A percentile compares a stretch with the other conserved stretches of the same genome.
phyloP scores from a whole-genome alignment of 92 coral and sea anemone species.

The Porites lobata region DNA sequence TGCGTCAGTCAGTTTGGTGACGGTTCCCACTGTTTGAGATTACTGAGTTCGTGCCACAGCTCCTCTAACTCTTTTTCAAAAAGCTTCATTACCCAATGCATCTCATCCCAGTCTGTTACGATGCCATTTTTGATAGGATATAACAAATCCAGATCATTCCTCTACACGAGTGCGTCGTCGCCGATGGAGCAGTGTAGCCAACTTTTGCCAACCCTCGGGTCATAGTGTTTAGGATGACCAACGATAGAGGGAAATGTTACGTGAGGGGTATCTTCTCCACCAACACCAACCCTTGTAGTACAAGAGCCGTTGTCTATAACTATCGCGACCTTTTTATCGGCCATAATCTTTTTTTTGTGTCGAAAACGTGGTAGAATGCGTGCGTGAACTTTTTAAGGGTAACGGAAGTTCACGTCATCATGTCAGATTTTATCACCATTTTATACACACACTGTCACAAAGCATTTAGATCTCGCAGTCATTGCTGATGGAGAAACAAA shows the following conservation, averaged over 20 bases:
- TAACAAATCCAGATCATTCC: background rate
- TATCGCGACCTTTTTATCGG: background rate
- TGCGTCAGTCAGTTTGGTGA: too few relatives aligned
- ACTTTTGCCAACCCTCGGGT: background rate
- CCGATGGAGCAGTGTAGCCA: background rate
- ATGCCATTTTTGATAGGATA: constrained; percentile 27
- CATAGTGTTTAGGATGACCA: background rate
- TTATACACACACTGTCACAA: too few relatives aligned
- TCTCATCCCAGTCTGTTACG: constrained; percentile 61
- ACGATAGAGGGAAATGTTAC: background rate
- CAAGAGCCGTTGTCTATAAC: background rate
- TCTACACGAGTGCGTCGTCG: background rate
- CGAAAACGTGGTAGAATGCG: too few relatives aligned
- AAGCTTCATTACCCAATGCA: constrained; percentile 12
- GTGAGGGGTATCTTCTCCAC: background rate
- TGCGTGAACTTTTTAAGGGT: too few relatives aligned
- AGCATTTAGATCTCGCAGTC: too few relatives aligned
- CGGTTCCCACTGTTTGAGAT: too few relatives aligned
- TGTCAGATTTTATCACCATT: too few relatives aligned
- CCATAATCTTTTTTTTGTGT: background rate
- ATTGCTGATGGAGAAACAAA: too few relatives aligned
- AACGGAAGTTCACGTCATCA: too few relatives aligned
- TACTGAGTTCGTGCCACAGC: too few relatives aligned
- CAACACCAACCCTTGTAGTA: background rate
- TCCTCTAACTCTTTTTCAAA: background rate